A percentile compares a stretch with the other conserved stretches of the same genome.
Evolutionary conservation across 2,888 invertebrate genomes (phyloP).

Genomic region (Emmelina monodactyla): DNA sequence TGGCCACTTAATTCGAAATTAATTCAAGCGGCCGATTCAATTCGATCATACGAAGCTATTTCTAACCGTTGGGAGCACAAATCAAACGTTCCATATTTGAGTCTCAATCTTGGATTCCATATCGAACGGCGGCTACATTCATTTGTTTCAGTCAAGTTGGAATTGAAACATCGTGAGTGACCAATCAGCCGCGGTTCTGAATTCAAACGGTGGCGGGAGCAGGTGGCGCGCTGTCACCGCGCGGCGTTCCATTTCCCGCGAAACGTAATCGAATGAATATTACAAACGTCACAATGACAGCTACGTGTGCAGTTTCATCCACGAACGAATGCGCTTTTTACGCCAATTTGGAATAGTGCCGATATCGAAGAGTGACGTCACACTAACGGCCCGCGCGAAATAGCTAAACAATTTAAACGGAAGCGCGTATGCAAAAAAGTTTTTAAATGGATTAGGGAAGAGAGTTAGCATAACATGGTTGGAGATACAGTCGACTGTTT

Average conservation of each 20-base stretch:
- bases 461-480: slow-evolving; percentile 36
- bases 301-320: slow-evolving; percentile 36
- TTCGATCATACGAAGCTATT: slow-evolving; percentile 24
- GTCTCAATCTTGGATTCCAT: slow-evolving; percentile 34
- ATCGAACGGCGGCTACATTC: slow-evolving; percentile 35
- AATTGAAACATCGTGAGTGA: slow-evolving; percentile 18
- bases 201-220: slow-evolving; percentile 25
- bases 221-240: slow-evolving; percentile 50
- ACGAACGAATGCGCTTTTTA: slow-evolving; percentile 46
- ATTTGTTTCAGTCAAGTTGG: slow-evolving; percentile 35
- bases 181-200: slow-evolving; percentile 27
- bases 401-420: slow-evolving; percentile 4
- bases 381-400: slow-evolving; percentile 11
- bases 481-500: slow-evolving; percentile 37
- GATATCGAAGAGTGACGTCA: slow-evolving; percentile 15
- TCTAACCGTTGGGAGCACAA: slow-evolving; percentile 28
- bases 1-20: slow-evolving; percentile 26
- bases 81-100: slow-evolving; percentile 44
- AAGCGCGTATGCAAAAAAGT: slow-evolving; percentile 13
- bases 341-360: slow-evolving; percentile 36
- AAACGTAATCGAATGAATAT: slow-evolving; percentile 60
- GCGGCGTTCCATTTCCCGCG: slow-evolving; percentile 51
- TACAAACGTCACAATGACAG: slow-evolving; percentile 55
- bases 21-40: slow-evolving; percentile 31
- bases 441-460: slow-evolving; percentile 29